Percentiles rank a stretch among this genome's conserved stretches.
These are phyloP conservation scores for Esox niger DNA, from an alignment of 2,113 vertebrate genomes.

Conservation along the genomic window DNA sequence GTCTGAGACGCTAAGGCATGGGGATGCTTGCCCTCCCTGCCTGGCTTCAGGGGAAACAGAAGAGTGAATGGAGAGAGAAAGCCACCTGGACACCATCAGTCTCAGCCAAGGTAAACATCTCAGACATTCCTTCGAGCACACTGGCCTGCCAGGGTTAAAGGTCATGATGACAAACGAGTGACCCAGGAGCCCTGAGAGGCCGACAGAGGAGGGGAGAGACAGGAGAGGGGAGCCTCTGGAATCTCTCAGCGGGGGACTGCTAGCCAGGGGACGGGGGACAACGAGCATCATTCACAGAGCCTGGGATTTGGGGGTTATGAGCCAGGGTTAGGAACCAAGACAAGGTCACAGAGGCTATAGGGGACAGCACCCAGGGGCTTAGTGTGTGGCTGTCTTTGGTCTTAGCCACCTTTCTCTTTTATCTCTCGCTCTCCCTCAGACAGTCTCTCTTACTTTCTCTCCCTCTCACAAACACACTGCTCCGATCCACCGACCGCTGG, in stretches of 20 bases:
- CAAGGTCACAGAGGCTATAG: background rate
- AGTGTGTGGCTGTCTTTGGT: background rate
- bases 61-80: conserved; percentile 21
- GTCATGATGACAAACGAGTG: conserved; percentile 91
- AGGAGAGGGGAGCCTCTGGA: conserved; percentile 83
- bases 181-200: conserved; percentile 83
- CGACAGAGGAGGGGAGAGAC: conserved; percentile 45
- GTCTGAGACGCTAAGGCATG: conserved; percentile 27
- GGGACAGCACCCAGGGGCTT: background rate
- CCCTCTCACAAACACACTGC: background rate
- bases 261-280: conserved; percentile 65
- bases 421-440: background rate
- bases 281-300: conserved; percentile 72
- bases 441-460: background rate
- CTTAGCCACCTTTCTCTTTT: too few species aligned
- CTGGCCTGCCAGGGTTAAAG: conserved; percentile 92
- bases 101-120: conserved; percentile 94
- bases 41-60: conserved; percentile 38
- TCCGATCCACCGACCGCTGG: background rate
- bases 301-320: conserved; percentile 12
- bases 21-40: background rate
- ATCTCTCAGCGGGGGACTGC: conserved; percentile 79
- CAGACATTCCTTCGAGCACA: conserved; percentile 89
- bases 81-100: conserved; percentile 99
- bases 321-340: conserved; percentile 25